Evolutionary conservation across 2,113 vertebrate genomes (phyloP), one percentile per base, ranked within the genome.

Genomic region (Oncorhynchus gorbuscha): DNA sequence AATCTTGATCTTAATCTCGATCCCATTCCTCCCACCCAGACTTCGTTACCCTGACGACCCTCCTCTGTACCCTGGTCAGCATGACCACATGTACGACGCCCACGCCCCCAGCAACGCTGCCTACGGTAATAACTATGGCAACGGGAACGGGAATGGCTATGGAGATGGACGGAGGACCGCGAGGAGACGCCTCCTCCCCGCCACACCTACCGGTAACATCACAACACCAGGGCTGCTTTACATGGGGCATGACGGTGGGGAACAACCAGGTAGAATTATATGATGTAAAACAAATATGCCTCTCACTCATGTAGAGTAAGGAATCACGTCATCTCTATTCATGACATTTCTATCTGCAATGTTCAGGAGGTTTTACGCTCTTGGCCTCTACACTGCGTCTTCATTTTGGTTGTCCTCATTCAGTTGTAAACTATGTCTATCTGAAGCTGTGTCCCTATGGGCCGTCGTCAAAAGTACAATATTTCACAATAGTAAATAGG

Each of bases 111-210:
- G 32, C 67, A 68, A 78, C 73, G 62, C 86, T 81, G 51, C 59
- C 77, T 84, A 84, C 80, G 72, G n/a, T 51, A 88, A 79, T 74
- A 87, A 76, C 80, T 84, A 85, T 14, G 84, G 83, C 22, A 92
- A 92, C n/a, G 88, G 84, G 64, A 87, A 79, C 16, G 2, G 39
- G 39, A 45, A 55, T 18, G 78, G 80, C 1, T 89, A 87, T 76
- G 80, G 35, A 3, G 88, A 92, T 7, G 83, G 78, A 22, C 79
- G 84, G 64, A 85, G 87, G 84, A 92, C 87, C 0, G 92, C 94
- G 12, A 90, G 89, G 3, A 84, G 95, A 72, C 94, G 95, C 32
- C 89, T 96, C 12, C 92, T 97, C 80, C 96, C 96, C 51, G 94
- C 94, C 5, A 97, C 96, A 0, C 96, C 96, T 55, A 91, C 92